Percentiles rank a stretch among this genome's conserved stretches.
phyloP scores from a whole-genome alignment of 2,888 invertebrate genomes.

The Abscondita cerata region DNA sequence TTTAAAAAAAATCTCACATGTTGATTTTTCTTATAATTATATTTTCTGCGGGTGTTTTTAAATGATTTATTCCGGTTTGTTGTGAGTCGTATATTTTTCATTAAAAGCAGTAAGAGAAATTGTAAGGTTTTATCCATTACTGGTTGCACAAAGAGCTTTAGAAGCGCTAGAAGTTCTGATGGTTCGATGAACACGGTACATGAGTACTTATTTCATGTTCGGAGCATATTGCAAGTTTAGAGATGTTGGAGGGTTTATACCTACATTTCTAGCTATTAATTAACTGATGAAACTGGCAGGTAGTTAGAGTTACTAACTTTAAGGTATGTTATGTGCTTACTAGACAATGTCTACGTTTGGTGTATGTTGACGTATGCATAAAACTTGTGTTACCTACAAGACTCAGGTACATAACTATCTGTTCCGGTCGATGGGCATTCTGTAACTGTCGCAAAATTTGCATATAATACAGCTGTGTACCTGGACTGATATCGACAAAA shows the following conservation, averaged over 20 bases:
- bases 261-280: constrained; percentile 16
- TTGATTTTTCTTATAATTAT: neutral
- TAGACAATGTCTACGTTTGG: constrained; percentile 11
- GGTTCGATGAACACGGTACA: constrained; percentile 21
- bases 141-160: constrained; percentile 22
- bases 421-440: constrained; percentile 46
- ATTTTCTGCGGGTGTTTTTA: neutral
- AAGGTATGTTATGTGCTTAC: constrained; percentile 13
- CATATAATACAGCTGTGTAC: constrained; percentile 43
- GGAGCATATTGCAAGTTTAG: constrained; percentile 19
- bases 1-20: no score
- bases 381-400: constrained; percentile 2
- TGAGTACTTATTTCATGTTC: constrained; percentile 25
- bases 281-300: constrained; percentile 22
- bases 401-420: constrained; percentile 28
- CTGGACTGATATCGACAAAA: constrained; percentile 45
- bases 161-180: constrained; percentile 25
- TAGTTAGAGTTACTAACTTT: constrained; percentile 22
- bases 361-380: constrained; percentile 14
- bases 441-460: constrained; percentile 45
- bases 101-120: constrained; percentile 13
- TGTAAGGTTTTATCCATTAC: constrained; percentile 27
- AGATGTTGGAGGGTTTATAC: constrained; percentile 5
- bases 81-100: constrained; percentile 15
- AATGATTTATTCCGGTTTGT: neutral